Conservation (phyloP, 2,113 vertebrate genomes). For the Urocynchramus pylzowi region DNA sequence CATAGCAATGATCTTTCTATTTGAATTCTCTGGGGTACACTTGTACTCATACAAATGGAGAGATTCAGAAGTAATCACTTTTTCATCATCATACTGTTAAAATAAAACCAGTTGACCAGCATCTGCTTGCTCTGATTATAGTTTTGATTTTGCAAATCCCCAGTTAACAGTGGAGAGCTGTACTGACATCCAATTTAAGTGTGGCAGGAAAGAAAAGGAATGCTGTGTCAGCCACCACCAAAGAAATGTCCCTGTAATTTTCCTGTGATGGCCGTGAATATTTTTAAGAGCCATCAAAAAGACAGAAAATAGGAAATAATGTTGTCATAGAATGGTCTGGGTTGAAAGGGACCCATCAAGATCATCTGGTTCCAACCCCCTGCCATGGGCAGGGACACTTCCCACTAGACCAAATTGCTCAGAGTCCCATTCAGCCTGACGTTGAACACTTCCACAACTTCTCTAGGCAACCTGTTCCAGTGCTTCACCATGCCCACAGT, state of each 20-base stretch:
- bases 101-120: neutral
- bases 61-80: neutral
- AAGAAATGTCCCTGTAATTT: slow-evolving; percentile 8
- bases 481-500: neutral
- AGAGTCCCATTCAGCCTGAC: neutral
- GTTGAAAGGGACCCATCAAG: neutral
- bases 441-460: neutral
- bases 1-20: neutral
- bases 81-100: neutral
- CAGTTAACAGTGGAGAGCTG: neutral
- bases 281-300: slow-evolving; percentile 47
- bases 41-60: neutral
- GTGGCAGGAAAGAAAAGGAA: neutral
- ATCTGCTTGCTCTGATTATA: neutral
- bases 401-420: neutral
- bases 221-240: neutral
- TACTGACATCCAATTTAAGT: neutral
- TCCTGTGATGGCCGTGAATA: neutral
- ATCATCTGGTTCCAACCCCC: neutral
- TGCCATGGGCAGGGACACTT: neutral
- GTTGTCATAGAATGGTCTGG: neutral
- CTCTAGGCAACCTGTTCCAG: neutral
- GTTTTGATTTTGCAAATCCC: neutral
- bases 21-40: neutral
- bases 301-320: slow-evolving; percentile 45